Conservation (phyloP, 2,888 invertebrate species). For the Eupithecia exiguata region DNA sequence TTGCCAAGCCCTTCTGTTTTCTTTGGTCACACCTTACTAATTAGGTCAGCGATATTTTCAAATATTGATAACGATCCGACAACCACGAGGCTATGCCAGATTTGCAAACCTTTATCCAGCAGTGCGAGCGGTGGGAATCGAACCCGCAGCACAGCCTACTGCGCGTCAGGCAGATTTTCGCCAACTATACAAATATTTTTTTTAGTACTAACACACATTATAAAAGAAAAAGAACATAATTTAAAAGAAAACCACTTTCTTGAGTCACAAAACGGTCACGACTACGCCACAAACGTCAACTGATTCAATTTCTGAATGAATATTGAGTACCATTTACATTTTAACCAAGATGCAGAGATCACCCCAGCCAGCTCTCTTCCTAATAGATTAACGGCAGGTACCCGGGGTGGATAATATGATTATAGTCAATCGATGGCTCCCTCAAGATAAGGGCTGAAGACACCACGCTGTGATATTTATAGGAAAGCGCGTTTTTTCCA, state of each 20-base stretch:
- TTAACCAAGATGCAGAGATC: constrained; percentile 55
- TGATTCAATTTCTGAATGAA: constrained; percentile 16
- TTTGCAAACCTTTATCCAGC: neutral
- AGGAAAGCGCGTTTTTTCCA: constrained; percentile 49
- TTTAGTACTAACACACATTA: neutral
- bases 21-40: neutral
- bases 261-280: neutral
- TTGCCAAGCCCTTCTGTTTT: neutral
- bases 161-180: neutral
- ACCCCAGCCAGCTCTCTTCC: constrained; percentile 57
- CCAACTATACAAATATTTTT: neutral
- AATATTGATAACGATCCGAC: neutral
- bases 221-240: neutral
- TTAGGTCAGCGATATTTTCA: neutral
- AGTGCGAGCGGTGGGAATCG: neutral
- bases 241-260: too few relatives aligned
- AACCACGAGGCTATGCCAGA: neutral
- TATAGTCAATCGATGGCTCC: constrained; percentile 75
- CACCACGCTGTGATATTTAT: constrained; percentile 71
- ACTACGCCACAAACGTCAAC: neutral
- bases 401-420: constrained; percentile 73
- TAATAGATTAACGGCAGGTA: constrained; percentile 69
- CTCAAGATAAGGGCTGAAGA: constrained; percentile 58
- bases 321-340: constrained; percentile 37
- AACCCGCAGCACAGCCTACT: too few relatives aligned